A percentile compares a stretch with the other conserved stretches of the same genome.
phyloP scores from a whole-genome alignment of 2,888 invertebrate species.

The Papilio protenor region DNA sequence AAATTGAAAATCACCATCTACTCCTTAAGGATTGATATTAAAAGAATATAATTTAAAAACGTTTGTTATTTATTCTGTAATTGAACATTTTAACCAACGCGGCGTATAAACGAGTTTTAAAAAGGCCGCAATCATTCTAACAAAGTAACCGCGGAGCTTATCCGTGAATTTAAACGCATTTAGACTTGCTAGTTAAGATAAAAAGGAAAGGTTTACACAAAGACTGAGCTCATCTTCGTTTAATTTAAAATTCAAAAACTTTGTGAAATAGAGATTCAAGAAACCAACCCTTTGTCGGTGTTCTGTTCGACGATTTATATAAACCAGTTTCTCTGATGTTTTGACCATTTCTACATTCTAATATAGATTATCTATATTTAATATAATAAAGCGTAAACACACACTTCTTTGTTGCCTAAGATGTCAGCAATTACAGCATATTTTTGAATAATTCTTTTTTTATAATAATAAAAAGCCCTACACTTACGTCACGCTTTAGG shows the following conservation, averaged over 20 bases:
- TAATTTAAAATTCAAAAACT: constrained; percentile 24
- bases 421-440: no score
- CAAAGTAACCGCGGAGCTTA: constrained; percentile 35
- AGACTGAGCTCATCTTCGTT: constrained; percentile 21
- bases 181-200: constrained; percentile 33
- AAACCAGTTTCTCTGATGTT: not conserved
- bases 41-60: not conserved
- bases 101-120: constrained; percentile 31
- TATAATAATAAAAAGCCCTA: no score
- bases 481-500: no score
- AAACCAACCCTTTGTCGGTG: not conserved
- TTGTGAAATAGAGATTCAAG: not conserved
- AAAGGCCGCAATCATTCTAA: constrained; percentile 35
- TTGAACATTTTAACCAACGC: constrained; percentile 6
- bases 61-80: not conserved
- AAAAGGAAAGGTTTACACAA: constrained; percentile 23
- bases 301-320: not conserved
- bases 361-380: no score
- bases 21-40: not conserved
- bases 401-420: no score
- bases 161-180: constrained; percentile 32
- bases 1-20: no score
- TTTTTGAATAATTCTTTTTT: no score
- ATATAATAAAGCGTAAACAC: no score
- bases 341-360: not conserved